These are phyloP conservation scores for Megalops cyprinoides DNA, from an alignment of 2,797 vertebrate species.

Conservation along the genomic window DNA sequence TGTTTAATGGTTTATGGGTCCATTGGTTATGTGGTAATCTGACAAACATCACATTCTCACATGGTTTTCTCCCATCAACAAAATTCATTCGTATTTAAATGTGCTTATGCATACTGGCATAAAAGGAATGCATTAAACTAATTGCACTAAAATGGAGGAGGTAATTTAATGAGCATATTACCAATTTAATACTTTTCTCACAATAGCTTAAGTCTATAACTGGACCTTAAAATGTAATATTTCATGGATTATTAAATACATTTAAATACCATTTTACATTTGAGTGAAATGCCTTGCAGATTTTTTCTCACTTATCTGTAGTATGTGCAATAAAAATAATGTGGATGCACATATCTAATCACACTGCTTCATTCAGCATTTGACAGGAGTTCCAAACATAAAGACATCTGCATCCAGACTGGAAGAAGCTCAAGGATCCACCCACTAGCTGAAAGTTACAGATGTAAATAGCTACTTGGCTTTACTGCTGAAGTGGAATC, in stretches of 20 bases:
- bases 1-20: constrained; percentile 3
- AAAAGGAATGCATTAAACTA: constrained; percentile 3
- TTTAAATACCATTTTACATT: not conserved
- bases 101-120: not conserved
- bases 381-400: not conserved
- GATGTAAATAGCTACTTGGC: not conserved
- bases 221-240: not conserved
- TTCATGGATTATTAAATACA: too few relatives aligned
- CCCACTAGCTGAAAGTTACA: not conserved
- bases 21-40: constrained; percentile 16
- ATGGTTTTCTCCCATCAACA: constrained; percentile 11
- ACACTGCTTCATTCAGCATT: not conserved
- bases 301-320: not conserved
- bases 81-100: constrained; percentile 25
- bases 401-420: not conserved
- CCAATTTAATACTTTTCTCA: constrained; percentile 10
- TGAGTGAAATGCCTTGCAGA: not conserved
- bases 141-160: not conserved
- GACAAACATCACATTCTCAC: not conserved
- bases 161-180: constrained; percentile 10
- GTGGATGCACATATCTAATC: not conserved
- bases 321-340: not conserved
- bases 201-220: constrained; percentile 9
- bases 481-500: not conserved
- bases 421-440: not conserved